Evolutionary conservation across 2,888 invertebrate species (phyloP), one percentile per base, ranked within the genome.

Genomic region (Pseudococcus viburni): DNA sequence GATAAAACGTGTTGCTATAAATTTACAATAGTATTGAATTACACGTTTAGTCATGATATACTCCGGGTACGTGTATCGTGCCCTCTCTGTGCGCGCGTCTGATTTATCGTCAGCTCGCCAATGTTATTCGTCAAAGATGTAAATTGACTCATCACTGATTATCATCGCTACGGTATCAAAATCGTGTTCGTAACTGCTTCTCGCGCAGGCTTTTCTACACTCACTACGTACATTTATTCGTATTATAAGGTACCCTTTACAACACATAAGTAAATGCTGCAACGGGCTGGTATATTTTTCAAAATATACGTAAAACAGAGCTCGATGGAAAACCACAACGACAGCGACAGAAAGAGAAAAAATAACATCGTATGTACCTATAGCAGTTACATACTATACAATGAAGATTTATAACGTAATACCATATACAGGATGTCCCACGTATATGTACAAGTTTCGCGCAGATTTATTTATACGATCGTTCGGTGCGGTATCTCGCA

Each of bases 51-150:
- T 85, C 85, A 64, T 85, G 85, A 85, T 83, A 80, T 80, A 83
- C 42, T 83, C 39, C 80, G 19, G 80, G 80, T 83, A 83, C 46
- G 46, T 26, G 26, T 80, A 42, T 46, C 39, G 19, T 64, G 64
- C 8, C 11, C 22, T 22, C 17, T 42, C 39, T 5, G 77, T 17
- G n/a, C n/a, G 39, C 39, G 39, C 17, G 77, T 42, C 77, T 85
- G 42, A 85, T 85, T 85, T 85, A 85, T 85, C 85, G 85, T 33
- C 59, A 11, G 59, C 55, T 64, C 46, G 85, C 59, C 59, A 39
- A 85, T 85, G 85, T 85, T 85, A 85, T 85, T 85, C 85, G 85
- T 85, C 85, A 85, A 85, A 85, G 85, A 85, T 85, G 85, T 85
- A 85, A 85, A 85, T 85, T 85, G 85, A 85, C 85, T 85, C 85